Percentiles rank a stretch among this genome's conserved stretches.
phyloP scores from a whole-genome alignment of 2,113 vertebrate genomes.

The Aythya baeri region DNA sequence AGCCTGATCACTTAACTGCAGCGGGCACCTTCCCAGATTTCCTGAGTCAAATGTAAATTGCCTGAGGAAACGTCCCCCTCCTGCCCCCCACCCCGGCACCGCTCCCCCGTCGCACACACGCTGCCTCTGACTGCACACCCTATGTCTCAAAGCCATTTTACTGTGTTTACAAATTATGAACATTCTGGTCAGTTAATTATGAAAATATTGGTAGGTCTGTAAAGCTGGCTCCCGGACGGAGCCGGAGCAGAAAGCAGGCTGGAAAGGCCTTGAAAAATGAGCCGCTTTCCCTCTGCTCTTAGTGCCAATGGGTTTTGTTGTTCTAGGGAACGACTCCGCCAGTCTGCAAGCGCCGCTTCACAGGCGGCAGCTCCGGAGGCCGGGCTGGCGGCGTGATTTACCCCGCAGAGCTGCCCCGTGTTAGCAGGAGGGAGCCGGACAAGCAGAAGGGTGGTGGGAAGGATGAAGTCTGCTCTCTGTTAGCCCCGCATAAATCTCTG shows the following conservation, averaged over 20 bases:
- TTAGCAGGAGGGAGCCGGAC: neutral
- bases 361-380: neutral
- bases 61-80: slow-evolving; percentile 57
- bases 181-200: slow-evolving; percentile 68
- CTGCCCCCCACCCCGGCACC: slow-evolving; percentile 1
- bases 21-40: slow-evolving; percentile 67
- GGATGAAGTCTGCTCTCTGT: neutral
- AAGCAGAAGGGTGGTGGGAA: neutral
- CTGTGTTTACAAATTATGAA: slow-evolving; percentile 74
- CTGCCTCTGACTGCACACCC: slow-evolving; percentile 33
- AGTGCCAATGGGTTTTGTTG: slow-evolving; percentile 16
- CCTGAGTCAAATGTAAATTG: slow-evolving; percentile 63
- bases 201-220: slow-evolving; percentile 65
- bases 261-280: slow-evolving; percentile 66
- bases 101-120: slow-evolving; percentile 9
- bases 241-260: slow-evolving; percentile 26
- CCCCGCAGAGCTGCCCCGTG: neutral
- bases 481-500: neutral
- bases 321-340: neutral
- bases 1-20: slow-evolving; percentile 61
- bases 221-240: slow-evolving; percentile 40
- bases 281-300: neutral
- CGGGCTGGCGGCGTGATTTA: neutral
- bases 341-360: neutral
- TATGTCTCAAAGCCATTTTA: slow-evolving; percentile 62